Base-by-base conservation (phyloP, 2,888 invertebrate genomes). In the Cryptus armator region DNA sequence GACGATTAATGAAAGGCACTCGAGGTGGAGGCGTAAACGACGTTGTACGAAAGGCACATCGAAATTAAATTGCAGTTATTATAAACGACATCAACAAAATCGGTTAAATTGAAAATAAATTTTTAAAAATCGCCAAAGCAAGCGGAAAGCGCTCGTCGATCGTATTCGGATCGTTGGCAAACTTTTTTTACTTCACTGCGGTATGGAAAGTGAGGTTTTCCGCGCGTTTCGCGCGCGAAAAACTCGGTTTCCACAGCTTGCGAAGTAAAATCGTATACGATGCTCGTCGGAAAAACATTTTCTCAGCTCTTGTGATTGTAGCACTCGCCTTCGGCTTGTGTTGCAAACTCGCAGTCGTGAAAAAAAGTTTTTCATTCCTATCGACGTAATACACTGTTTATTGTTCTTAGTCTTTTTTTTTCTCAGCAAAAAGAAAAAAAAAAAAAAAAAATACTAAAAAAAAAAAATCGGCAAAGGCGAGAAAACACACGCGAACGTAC, bases 401-500 rank as follows among this genome's bases (percentile, higher is more conserved):
- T 3, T 66, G 19, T 14, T 19, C 43, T 29, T 66, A n/a, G 9
- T 43, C 37, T n/a, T 14, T 43, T 10, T 12, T 0, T 59, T 10
- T 14, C n/a, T 29, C 43, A 56, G 10, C 12, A 10, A 56, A 12
- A 24, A 14, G 12, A 24, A 9, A 48, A 37, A 43, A 14, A 48
- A 51, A 48, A 14, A 72, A 72, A 3, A n/a, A n/a, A n/a, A n/a
- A n/a, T n/a, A n/a, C n/a, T 6, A 0, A 19, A 56, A 0, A 53
- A 56, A 48, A 51, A 62, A 79, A 74, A 6, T 14, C 62, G 32
- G 1, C 29, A 68, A 44, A 37, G 9, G 48, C 43, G 37, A 16
- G 10, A 43, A 16, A 37, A 37, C 64, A 43, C 24, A 37, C 14
- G 53, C 59, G 67, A 80, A 81, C 87, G 74, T 88, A 90, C 89